Percentiles rank a stretch among this genome's conserved stretches.
These are phyloP conservation scores for Vesta saturnalis DNA, from an alignment of 2,888 invertebrate species.

Conservation along the genomic window DNA sequence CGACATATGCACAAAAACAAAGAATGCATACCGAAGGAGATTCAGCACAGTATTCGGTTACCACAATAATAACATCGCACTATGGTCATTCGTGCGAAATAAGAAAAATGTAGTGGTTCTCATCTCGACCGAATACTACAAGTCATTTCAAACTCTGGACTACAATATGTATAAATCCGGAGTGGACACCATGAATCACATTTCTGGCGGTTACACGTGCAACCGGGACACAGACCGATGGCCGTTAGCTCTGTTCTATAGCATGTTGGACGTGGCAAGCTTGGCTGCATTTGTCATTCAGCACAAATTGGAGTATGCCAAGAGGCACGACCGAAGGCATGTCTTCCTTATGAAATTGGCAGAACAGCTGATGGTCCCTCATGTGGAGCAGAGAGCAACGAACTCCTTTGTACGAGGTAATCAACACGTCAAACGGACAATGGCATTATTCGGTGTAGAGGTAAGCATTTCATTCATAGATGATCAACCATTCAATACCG, in stretches of 20 bases:
- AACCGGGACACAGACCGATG: neutral
- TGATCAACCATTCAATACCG: neutral
- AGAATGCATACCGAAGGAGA: neutral
- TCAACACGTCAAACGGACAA: slow-evolving; percentile 13
- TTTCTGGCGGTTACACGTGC: neutral
- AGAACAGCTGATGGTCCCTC: no score
- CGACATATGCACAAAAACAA: neutral
- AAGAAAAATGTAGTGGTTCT: neutral
- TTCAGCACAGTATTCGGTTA: no score
- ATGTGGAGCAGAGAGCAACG: no score
- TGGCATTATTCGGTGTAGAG: slow-evolving; percentile 6
- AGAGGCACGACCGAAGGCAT: slow-evolving; percentile 10
- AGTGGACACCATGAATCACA: neutral
- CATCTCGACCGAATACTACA: neutral
- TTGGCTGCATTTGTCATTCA: slow-evolving; percentile 16
- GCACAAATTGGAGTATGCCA: slow-evolving; percentile 10
- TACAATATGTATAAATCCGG: no score
- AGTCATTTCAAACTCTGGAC: neutral
- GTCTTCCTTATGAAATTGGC: slow-evolving; percentile 9
- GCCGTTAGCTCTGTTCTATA: no score
- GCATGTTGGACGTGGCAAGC: neutral
- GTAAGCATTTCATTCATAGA: no score
- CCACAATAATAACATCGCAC: neutral
- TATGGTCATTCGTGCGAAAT: neutral
- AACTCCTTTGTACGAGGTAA: slow-evolving; percentile 9